Conservation (phyloP, 2,888 invertebrate genomes). For the Andrena marginata region DNA sequence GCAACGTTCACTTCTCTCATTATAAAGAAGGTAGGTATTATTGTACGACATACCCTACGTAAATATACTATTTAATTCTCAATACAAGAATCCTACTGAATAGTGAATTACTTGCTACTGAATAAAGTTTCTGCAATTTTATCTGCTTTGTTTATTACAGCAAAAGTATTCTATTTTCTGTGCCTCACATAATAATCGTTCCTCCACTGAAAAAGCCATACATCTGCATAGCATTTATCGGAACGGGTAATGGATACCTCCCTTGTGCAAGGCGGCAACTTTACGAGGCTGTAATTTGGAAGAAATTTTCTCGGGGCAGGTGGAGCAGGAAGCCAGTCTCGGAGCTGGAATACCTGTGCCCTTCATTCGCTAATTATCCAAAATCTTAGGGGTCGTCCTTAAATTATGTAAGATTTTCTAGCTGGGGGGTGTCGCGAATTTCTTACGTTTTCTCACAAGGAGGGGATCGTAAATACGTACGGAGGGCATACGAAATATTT, state of each 20-base stretch:
- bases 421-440: no score
- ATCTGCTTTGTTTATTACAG: not conserved
- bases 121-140: not conserved
- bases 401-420: no score
- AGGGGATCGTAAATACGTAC: no score
- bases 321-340: conserved; percentile 23
- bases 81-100: no score
- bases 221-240: conserved; percentile 41
- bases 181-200: conserved; percentile 21
- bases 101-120: not conserved
- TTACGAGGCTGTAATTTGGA: conserved; percentile 71
- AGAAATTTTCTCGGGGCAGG: conserved; percentile 54
- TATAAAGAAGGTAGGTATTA: no score
- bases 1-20: no score
- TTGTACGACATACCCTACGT: no score
- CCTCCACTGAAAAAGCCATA: conserved; percentile 2
- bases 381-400: no score
- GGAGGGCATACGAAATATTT: no score
- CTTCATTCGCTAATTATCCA: not conserved
- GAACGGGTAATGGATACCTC: conserved; percentile 46
- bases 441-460: no score
- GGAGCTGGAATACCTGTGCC: conserved; percentile 23
- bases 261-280: conserved; percentile 41
- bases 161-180: not conserved
- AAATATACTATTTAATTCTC: no score